These are phyloP conservation scores for Arctocebus calabarensis DNA, from an alignment of 2,797 vertebrate genomes.

Conservation along the genomic window DNA sequence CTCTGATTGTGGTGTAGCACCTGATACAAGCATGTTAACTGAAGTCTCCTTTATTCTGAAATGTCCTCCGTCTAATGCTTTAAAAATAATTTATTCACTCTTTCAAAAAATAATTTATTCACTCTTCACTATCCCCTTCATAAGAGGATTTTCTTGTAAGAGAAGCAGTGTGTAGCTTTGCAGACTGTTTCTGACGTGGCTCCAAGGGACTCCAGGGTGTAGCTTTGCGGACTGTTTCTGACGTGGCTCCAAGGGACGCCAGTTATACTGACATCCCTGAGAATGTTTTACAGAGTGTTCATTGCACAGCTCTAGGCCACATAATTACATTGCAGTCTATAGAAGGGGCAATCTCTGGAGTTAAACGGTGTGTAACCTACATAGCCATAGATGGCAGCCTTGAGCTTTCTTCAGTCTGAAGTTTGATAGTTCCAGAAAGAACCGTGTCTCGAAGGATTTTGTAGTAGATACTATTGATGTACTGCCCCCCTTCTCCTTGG, in stretches of 20 bases:
- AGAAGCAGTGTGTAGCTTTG: neutral
- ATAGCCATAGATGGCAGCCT: neutral
- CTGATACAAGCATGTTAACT: neutral
- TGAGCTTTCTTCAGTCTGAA: neutral
- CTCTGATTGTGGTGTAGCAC: neutral
- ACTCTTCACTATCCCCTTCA: no score
- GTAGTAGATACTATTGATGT: neutral
- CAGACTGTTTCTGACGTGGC: neutral
- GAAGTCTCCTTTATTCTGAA: conserved; percentile 7
- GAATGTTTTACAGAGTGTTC: neutral
- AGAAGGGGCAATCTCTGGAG: neutral
- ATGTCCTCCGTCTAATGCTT: neutral
- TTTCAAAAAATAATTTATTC: conserved; percentile 27
- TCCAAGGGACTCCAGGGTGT: neutral
- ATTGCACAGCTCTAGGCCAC: neutral
- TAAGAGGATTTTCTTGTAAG: neutral
- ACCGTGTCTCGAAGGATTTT: neutral
- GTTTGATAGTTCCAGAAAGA: neutral
- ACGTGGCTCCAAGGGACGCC: neutral
- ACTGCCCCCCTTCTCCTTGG: neutral
- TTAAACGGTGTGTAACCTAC: neutral
- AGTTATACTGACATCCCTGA: neutral
- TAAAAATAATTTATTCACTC: neutral
- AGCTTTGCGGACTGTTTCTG: no score
- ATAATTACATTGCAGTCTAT: neutral